phyloP scores from a whole-genome alignment of 2,797 vertebrate genomes.

The Scolopax bukidnonensis region DNA sequence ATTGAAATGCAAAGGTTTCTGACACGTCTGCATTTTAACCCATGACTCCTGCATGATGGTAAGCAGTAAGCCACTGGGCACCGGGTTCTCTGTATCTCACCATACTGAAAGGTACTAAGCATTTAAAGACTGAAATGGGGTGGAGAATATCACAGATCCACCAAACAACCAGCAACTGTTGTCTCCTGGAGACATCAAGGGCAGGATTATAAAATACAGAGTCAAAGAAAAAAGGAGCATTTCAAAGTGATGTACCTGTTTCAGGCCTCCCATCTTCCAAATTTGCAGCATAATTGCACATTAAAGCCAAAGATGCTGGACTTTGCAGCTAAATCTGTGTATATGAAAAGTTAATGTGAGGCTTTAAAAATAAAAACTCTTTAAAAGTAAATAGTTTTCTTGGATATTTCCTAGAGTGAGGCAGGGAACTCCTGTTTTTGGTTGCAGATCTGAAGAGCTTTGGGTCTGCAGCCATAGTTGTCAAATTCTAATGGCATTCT shows the following conservation, averaged over 20 bases:
- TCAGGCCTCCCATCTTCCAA: not conserved
- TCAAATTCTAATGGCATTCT: too few relatives aligned
- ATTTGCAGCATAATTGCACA: not conserved
- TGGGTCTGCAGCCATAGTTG: not conserved
- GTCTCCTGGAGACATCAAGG: not conserved
- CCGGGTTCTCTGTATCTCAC: too few relatives aligned
- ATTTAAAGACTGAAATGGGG: accelerated
- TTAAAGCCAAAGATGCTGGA: not conserved
- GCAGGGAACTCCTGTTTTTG: not conserved
- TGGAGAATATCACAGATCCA: not conserved
- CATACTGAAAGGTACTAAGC: not conserved
- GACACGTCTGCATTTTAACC: not conserved
- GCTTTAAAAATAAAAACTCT: too few relatives aligned
- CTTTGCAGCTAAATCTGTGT: not conserved
- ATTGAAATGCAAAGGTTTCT: not conserved
- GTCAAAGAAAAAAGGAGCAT: not conserved
- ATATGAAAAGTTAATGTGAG: not conserved
- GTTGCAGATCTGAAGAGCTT: not conserved
- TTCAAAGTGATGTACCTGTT: not conserved
- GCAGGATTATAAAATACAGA: not conserved
- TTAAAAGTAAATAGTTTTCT: too few relatives aligned
- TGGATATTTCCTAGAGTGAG: not conserved
- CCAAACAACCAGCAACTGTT: not conserved
- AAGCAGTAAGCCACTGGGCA: not conserved
- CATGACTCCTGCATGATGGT: not conserved